Percentiles rank a stretch among this genome's conserved stretches.
Conservation (phyloP, 1,140 invertebrate genomes). For the Arion vulgaris region DNA sequence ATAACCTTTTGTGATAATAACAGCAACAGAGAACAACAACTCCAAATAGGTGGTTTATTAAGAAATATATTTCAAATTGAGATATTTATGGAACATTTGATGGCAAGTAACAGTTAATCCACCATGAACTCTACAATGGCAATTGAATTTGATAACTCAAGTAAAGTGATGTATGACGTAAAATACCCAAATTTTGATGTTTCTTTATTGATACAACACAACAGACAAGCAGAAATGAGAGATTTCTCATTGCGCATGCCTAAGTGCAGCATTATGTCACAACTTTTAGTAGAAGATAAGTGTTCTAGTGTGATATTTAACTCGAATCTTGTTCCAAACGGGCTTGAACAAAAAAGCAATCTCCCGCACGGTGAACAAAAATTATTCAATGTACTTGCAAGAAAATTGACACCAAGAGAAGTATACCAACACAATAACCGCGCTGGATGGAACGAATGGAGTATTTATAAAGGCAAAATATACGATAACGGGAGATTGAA, state of each 20-base stretch:
- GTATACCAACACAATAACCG: constrained; percentile 7
- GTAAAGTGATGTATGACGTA: not conserved
- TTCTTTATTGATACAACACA: not conserved
- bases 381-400: not conserved
- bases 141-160: not conserved
- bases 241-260: not conserved
- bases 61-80: no score
- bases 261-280: not conserved
- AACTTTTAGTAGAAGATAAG: not conserved
- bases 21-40: no score
- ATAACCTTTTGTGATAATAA: no score
- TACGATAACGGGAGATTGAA: not conserved
- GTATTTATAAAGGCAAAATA: constrained; percentile 22
- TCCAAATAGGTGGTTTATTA: no score
- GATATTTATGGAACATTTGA: no score
- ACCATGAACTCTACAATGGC: no score
- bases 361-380: not conserved
- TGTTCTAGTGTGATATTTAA: not conserved
- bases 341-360: not conserved
- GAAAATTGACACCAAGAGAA: constrained; percentile 18
- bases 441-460: not conserved
- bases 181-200: not conserved
- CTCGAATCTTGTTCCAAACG: not conserved
- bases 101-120: no score
- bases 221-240: not conserved